A percentile compares a stretch with the other conserved stretches of the same genome.
These are phyloP conservation scores for Caradrina kadenii DNA, from an alignment of 2,888 invertebrate genomes.

Conservation along the genomic window DNA sequence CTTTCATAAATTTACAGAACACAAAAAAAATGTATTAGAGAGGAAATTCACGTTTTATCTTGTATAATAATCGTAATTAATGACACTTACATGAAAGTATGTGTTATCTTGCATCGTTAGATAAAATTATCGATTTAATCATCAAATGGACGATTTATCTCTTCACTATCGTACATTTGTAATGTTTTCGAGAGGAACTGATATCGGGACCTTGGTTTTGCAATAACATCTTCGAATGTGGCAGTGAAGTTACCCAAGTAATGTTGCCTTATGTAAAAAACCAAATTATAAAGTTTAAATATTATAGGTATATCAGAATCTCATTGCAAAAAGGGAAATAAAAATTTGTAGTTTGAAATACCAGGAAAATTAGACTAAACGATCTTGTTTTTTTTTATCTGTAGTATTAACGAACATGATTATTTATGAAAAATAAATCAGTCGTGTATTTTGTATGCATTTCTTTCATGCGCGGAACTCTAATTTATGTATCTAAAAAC, in stretches of 20 bases:
- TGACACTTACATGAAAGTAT: slow-evolving; percentile 42
- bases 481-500: no score
- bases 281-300: no score
- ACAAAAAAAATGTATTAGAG: slow-evolving; percentile 1
- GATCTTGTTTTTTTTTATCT: no score
- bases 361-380: no score
- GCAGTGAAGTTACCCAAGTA: background rate
- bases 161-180: slow-evolving; percentile 29
- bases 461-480: no score
- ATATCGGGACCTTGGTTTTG: slow-evolving; percentile 16
- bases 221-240: slow-evolving; percentile 27
- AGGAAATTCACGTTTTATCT: slow-evolving; percentile 30
- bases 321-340: no score
- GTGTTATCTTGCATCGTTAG: slow-evolving; percentile 31
- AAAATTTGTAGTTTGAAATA: no score
- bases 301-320: no score
- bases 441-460: no score
- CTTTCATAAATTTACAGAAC: background rate
- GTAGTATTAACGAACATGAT: no score
- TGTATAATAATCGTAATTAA: slow-evolving; percentile 28
- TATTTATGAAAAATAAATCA: no score
- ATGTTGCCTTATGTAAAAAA: no score
- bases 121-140: slow-evolving; percentile 40
- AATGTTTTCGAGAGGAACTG: slow-evolving; percentile 39
- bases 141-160: slow-evolving; percentile 34